A percentile compares a stretch with the other conserved stretches of the same genome.
These are phyloP conservation scores for Bergia sp. DNA, from an alignment of 92 coral and sea anemone genomes.

Conservation along the genomic window DNA sequence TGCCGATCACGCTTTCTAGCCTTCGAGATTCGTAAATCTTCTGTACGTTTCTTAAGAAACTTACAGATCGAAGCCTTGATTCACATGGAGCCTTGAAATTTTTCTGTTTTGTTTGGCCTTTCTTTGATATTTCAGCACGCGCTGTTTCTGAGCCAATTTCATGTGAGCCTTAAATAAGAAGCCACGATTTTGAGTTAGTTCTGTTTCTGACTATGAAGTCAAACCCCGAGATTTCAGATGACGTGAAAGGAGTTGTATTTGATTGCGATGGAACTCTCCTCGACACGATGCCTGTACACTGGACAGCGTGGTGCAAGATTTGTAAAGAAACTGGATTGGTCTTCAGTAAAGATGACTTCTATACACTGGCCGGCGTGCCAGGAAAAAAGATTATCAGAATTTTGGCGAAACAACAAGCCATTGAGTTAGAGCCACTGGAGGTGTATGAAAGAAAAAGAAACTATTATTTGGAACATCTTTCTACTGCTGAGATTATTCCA, in stretches of 20 bases:
- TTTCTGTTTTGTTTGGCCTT: neutral
- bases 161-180: neutral
- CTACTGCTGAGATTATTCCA: conserved; percentile 67
- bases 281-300: conserved; percentile 96
- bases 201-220: conserved; percentile 37
- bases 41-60: conserved; percentile 21
- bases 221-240: conserved; percentile 62
- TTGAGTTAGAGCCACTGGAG: conserved; percentile 75
- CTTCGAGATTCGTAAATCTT: neutral
- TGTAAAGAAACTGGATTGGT: conserved; percentile 91
- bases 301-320: conserved; percentile 94
- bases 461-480: conserved; percentile 68
- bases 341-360: conserved; percentile 79
- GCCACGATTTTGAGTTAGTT: neutral
- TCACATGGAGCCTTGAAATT: neutral
- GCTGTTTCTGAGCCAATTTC: neutral
- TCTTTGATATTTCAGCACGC: neutral
- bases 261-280: conserved; percentile 98
- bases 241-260: conserved; percentile 83
- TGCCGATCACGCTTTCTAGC: neutral
- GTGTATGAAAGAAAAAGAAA: conserved; percentile 88
- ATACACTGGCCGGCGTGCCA: conserved; percentile 94
- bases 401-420: conserved; percentile 84
- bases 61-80: conserved; percentile 20
- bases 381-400: conserved; percentile 87